Evolutionary conservation across 2,888 invertebrate genomes (phyloP).

Genomic region (Tachina lurida): DNA sequence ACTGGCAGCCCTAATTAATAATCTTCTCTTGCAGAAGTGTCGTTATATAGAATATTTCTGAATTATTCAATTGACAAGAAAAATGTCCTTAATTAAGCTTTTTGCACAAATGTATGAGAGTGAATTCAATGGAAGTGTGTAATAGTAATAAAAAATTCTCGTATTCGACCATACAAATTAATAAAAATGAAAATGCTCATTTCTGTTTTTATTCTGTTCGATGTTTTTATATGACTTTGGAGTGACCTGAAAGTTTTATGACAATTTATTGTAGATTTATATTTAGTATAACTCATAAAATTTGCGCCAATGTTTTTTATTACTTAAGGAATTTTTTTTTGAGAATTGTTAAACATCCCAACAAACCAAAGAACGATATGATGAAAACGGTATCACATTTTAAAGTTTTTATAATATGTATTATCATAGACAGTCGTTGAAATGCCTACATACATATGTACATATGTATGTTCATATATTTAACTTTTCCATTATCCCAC

Average conservation of each 20-base stretch:
- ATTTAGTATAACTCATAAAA: no score
- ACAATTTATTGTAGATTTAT: neutral
- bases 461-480: no score
- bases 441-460: no score
- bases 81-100: neutral
- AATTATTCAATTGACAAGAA: neutral
- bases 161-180: neutral
- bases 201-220: neutral
- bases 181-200: neutral
- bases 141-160: neutral
- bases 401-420: no score
- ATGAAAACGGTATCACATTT: no score
- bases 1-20: no score
- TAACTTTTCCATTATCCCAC: no score
- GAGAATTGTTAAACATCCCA: neutral
- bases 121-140: neutral
- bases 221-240: slow-evolving; percentile 24
- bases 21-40: no score
- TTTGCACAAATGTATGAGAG: neutral
- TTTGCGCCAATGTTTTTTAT: no score
- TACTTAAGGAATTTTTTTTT: neutral
- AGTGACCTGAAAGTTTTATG: slow-evolving; percentile 18
- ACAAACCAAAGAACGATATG: no score
- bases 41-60: neutral
- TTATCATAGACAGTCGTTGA: no score